phyloP scores from a whole-genome alignment of 2,888 invertebrate genomes.

The Euphydryas editha region DNA sequence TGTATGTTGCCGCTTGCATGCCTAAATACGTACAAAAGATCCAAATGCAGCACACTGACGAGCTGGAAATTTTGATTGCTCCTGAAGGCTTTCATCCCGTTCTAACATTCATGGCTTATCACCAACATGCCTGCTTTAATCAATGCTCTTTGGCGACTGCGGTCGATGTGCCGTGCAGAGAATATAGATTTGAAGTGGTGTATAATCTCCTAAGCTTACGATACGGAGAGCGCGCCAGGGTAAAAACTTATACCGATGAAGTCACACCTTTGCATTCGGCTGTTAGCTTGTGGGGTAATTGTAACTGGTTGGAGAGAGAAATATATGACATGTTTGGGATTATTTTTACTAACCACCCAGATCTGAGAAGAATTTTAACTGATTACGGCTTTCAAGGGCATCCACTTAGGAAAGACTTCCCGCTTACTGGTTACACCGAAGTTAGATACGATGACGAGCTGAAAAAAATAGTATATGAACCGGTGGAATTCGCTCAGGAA shows the following conservation, averaged over 20 bases:
- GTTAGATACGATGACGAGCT: conserved; percentile 74
- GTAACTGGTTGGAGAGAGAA: conserved; percentile 67
- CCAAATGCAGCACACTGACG: conserved; percentile 69
- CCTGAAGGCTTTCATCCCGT: conserved; percentile 69
- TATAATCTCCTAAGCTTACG: conserved; percentile 66
- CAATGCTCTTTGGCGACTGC: conserved; percentile 64
- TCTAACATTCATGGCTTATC: conserved; percentile 63
- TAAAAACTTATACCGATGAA: conserved; percentile 76
- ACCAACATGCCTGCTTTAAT: conserved; percentile 71
- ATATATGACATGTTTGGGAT: conserved; percentile 75
- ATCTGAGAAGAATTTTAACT: conserved; percentile 70
- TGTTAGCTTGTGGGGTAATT: conserved; percentile 56
- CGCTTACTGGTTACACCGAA: conserved; percentile 71
- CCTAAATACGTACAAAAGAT: conserved; percentile 74
- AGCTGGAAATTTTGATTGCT: conserved; percentile 67
- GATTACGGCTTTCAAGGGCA: conserved; percentile 77
- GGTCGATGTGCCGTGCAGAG: conserved; percentile 69
- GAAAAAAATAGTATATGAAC: conserved; percentile 75
- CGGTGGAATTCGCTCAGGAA: conserved; percentile 71
- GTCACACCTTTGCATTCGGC: conserved; percentile 69
- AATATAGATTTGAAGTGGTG: conserved; percentile 67
- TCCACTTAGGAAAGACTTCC: conserved; percentile 75
- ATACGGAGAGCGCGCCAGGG: conserved; percentile 55
- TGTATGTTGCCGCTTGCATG: conserved; percentile 71
- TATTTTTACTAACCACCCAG: conserved; percentile 72